phyloP scores from a whole-genome alignment of 1,140 invertebrate species.

The Cydia amplana region DNA sequence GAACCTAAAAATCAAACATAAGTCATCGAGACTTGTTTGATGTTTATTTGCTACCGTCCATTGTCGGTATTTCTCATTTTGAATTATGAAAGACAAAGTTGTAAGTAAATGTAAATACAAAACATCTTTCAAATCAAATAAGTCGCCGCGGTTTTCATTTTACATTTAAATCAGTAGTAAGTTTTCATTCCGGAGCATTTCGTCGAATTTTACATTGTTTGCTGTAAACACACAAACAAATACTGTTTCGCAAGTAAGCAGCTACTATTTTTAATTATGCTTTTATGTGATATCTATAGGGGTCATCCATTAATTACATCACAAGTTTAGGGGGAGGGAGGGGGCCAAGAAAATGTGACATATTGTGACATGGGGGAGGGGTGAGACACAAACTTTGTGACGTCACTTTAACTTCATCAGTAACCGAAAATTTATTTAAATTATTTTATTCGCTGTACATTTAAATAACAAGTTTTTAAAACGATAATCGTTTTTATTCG shows the following conservation, averaged over 20 bases:
- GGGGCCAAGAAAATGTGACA: no score
- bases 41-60: slow-evolving; percentile 5
- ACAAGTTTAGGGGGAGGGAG: no score
- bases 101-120: slow-evolving; percentile 23
- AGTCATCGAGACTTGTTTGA: slow-evolving; percentile 18
- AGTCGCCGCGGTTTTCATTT: slow-evolving; percentile 13
- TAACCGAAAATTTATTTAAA: no score
- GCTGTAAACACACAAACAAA: not conserved
- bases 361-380: no score
- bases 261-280: not conserved
- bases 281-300: not conserved
- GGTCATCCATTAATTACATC: no score
- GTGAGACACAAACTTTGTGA: no score
- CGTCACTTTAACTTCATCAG: no score
- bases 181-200: not conserved
- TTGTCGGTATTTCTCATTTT: not conserved
- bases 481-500: no score
- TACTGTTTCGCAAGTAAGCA: not conserved
- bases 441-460: no score
- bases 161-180: slow-evolving; percentile 23
- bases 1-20: slow-evolving; percentile 30
- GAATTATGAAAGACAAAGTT: slow-evolving; percentile 22
- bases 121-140: slow-evolving; percentile 15
- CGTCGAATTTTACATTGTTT: not conserved
- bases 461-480: no score